Evolutionary conservation across 2,113 vertebrate genomes (phyloP).

Genomic region (Gracilinanus agilis): DNA sequence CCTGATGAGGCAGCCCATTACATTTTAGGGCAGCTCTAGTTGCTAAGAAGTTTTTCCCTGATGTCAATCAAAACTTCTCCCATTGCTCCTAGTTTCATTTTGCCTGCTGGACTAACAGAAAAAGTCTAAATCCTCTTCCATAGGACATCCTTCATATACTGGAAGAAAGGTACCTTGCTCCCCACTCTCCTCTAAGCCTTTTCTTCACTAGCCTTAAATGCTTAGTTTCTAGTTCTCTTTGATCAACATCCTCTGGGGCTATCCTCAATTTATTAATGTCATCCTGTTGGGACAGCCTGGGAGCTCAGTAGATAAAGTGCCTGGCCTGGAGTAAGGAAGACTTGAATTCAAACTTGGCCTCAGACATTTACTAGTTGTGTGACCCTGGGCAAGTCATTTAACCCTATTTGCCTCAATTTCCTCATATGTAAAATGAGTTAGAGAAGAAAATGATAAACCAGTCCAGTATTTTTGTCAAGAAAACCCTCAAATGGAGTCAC

Average conservation of each 20-base stretch:
- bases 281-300: neutral
- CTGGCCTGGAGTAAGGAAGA: neutral
- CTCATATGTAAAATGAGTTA: neutral
- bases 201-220: neutral
- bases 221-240: neutral
- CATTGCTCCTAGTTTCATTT: neutral
- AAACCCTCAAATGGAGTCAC: neutral
- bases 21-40: neutral
- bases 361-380: neutral
- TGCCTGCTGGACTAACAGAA: neutral
- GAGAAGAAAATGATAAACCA: neutral
- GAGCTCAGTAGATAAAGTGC: neutral
- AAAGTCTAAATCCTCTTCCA: neutral
- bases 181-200: neutral
- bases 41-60: neutral
- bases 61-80: neutral
- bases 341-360: neutral
- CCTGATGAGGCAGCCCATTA: neutral
- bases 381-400: neutral
- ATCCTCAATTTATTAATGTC: neutral
- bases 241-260: neutral
- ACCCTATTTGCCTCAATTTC: neutral
- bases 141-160: neutral
- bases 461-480: neutral
- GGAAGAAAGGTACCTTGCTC: neutral